Percentiles rank a stretch among this genome's conserved stretches.
These are phyloP conservation scores for Drosophila insularis DNA, from an alignment of 1,140 invertebrate species.

Conservation along the genomic window DNA sequence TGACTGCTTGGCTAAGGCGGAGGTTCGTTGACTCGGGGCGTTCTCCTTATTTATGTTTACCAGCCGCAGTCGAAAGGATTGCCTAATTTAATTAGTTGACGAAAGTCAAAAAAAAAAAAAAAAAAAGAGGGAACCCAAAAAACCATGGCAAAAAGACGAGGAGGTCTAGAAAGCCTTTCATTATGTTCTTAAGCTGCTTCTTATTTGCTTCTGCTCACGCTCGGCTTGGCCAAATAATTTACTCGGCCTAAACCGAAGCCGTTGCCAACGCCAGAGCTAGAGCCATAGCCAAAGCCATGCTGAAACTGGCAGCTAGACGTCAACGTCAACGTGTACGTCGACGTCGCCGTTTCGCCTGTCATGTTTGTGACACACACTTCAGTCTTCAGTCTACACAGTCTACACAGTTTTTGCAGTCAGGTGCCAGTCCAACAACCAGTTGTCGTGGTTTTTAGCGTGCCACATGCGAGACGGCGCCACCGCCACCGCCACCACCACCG, in stretches of 20 bases:
- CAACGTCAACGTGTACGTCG: constrained; percentile 37
- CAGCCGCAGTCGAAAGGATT: constrained; percentile 60
- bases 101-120: constrained; percentile 26
- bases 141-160: background rate
- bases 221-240: constrained; percentile 67
- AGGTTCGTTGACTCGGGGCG: constrained; percentile 31
- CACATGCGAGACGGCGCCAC: constrained; percentile 46
- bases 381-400: constrained; percentile 54
- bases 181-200: background rate
- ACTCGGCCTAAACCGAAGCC: constrained; percentile 53
- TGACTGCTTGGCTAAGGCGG: constrained; percentile 1
- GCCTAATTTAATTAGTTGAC: constrained; percentile 77
- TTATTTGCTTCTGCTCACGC: constrained; percentile 36
- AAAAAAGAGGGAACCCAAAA: constrained; percentile 24
- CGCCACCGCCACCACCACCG: constrained; percentile 16
- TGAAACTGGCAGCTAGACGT: constrained; percentile 47
- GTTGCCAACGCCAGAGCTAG: constrained; percentile 8
- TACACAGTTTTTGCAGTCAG: constrained; percentile 37
- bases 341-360: constrained; percentile 49
- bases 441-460: constrained; percentile 55
- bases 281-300: background rate
- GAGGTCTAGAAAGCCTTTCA: background rate
- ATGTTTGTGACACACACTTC: constrained; percentile 79
- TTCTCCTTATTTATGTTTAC: constrained; percentile 72
- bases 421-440: constrained; percentile 33